Evolutionary conservation across 2,888 invertebrate genomes (phyloP).

Genomic region (Erebia aethiops): DNA sequence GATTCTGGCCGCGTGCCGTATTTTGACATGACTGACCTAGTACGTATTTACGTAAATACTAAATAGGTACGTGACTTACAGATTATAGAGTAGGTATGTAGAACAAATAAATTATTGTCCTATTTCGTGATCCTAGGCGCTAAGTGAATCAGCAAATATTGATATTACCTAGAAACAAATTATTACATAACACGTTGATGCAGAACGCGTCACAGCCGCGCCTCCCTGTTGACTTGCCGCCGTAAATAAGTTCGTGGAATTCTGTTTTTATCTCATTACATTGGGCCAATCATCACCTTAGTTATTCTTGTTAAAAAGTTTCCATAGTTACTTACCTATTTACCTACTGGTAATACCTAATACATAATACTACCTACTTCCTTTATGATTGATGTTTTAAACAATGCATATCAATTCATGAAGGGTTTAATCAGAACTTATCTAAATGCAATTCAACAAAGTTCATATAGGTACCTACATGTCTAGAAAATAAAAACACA

Average conservation of each 20-base stretch:
- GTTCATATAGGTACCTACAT: background rate
- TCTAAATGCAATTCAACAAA: background rate
- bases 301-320: constrained; percentile 28
- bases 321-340: background rate
- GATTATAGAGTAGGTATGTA: too few species aligned
- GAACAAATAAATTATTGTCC: too few species aligned
- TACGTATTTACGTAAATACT: too few species aligned
- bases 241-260: constrained; percentile 39
- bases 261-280: constrained; percentile 30
- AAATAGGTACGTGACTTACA: too few species aligned
- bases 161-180: background rate
- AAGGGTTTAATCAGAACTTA: background rate
- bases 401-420: constrained; percentile 8
- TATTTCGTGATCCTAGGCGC: background rate
- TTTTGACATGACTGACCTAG: too few species aligned
- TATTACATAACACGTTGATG: constrained; percentile 55
- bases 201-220: constrained; percentile 66
- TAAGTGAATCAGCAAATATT: constrained; percentile 16
- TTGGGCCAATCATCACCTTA: constrained; percentile 29
- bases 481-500: background rate
- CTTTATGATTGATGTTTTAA: constrained; percentile 9
- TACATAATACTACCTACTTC: background rate
- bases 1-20: too few species aligned
- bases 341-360: background rate
- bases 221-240: constrained; percentile 67